phyloP scores from a whole-genome alignment of 2,113 vertebrate genomes.

The Papio anubis region DNA sequence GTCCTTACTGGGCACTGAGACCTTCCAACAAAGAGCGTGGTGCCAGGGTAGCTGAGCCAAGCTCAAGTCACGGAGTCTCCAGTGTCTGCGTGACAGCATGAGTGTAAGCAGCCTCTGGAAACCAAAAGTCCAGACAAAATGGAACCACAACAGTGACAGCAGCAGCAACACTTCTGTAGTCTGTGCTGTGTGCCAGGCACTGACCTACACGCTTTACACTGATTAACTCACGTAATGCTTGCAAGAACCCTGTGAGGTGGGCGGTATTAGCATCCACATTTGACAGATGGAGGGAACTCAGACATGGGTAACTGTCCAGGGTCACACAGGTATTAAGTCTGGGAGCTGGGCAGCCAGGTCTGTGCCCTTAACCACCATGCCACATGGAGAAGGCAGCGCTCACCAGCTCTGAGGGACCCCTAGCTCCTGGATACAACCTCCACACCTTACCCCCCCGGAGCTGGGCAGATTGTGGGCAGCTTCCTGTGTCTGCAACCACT shows the following conservation, averaged over 20 bases:
- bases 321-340: not conserved
- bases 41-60: not conserved
- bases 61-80: not conserved
- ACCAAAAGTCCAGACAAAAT: not conserved
- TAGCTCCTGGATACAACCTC: not conserved
- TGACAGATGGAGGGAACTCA: not conserved
- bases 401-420: not conserved
- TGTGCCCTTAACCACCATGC: not conserved
- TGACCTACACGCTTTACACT: accelerated
- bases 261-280: accelerated
- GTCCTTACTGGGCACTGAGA: not conserved
- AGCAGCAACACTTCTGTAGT: not conserved
- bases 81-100: not conserved
- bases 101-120: not conserved
- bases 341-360: not conserved
- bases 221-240: accelerated
- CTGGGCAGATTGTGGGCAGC: not conserved
- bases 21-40: not conserved
- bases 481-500: not conserved
- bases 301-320: not conserved
- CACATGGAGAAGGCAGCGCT: not conserved
- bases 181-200: not conserved
- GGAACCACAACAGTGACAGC: not conserved
- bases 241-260: no score
- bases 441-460: not conserved